Conservation (phyloP, 2,113 vertebrate species). For the Syrmaticus mikado region DNA sequence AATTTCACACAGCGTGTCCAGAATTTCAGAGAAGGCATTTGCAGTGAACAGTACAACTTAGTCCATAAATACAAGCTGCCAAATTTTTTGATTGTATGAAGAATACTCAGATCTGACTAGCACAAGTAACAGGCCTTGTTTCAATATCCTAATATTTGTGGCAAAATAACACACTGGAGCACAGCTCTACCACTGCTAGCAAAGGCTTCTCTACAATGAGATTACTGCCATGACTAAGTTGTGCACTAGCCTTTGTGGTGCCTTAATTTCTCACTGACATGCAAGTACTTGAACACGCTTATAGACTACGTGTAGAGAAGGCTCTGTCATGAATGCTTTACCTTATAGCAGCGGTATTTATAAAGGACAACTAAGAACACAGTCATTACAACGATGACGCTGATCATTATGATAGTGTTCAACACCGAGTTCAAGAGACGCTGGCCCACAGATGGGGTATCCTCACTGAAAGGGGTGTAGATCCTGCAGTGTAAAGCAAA, state of each 20-base stretch:
- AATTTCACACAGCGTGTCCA: not conserved
- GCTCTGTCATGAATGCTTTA: constrained; percentile 39
- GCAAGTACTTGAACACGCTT: not conserved
- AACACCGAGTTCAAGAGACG: constrained; percentile 92
- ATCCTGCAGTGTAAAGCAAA: constrained; percentile 81
- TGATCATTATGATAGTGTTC: constrained; percentile 98
- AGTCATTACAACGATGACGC: constrained; percentile 95
- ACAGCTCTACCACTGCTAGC: not conserved
- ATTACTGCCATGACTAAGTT: not conserved
- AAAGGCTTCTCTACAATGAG: not conserved
- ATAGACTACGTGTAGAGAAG: not conserved
- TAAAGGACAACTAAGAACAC: constrained; percentile 94
- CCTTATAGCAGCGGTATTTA: constrained; percentile 98
- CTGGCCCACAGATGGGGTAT: constrained; percentile 88
- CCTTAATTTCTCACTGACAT: not conserved
- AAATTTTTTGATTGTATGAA: not conserved
- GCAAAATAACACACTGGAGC: not conserved
- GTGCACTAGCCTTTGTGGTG: not conserved
- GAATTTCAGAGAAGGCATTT: not conserved
- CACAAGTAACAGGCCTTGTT: not conserved
- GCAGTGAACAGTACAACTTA: not conserved
- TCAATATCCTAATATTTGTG: not conserved
- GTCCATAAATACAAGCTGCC: not conserved
- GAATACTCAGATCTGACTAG: not conserved
- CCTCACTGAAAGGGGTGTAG: constrained; percentile 95